Conservation (phyloP, 2,113 vertebrate species). For the Grantiella picta region DNA sequence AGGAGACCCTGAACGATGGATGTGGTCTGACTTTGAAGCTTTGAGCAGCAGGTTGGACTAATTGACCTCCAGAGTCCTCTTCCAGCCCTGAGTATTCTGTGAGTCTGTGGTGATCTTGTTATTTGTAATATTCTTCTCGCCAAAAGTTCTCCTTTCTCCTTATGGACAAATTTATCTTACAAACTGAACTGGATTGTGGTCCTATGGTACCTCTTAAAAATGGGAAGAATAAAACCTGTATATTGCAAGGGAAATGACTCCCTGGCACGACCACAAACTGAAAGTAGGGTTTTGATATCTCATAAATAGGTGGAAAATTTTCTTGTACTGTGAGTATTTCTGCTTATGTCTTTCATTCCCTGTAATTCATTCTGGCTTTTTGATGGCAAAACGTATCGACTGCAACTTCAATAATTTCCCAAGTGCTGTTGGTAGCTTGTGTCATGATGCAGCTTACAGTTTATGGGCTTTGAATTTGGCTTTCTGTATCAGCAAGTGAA, state of each 20-base stretch:
- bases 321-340: neutral
- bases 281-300: neutral
- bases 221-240: neutral
- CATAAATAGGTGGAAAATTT: neutral
- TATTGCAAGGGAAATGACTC: neutral
- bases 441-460: neutral
- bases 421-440: neutral
- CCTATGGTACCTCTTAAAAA: neutral
- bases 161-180: neutral
- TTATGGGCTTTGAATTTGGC: neutral
- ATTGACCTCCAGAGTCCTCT: neutral
- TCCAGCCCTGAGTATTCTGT: neutral
- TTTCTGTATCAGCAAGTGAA: neutral
- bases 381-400: neutral
- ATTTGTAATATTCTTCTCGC: neutral
- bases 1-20: neutral
- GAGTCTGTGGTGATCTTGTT: neutral
- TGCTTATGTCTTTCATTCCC: neutral
- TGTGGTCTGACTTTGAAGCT: neutral
- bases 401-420: neutral
- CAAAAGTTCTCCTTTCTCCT: neutral
- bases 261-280: neutral
- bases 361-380: neutral
- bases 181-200: neutral
- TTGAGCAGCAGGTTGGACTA: neutral